Percentiles rank a stretch among this genome's conserved stretches.
phyloP scores from a whole-genome alignment of 2,113 vertebrate species.

The Sorex araneus region DNA sequence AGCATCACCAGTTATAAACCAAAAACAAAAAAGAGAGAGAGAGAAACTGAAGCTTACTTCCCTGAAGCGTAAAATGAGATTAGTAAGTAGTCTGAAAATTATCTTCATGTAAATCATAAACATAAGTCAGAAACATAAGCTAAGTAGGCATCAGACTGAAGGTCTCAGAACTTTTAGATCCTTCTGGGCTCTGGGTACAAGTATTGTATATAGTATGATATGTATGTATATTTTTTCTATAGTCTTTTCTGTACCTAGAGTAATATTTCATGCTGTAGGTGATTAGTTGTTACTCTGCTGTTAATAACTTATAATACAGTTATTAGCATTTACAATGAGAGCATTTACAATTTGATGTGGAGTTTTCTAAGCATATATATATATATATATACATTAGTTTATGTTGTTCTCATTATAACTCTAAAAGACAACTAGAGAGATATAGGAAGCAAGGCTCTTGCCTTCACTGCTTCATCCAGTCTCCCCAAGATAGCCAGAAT shows the following conservation, averaged over 20 bases:
- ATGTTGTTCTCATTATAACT: conserved; percentile 37
- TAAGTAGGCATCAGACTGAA: not conserved
- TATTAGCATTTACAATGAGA: not conserved
- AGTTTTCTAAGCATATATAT: not conserved
- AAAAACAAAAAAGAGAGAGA: not conserved
- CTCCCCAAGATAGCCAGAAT: too few species aligned
- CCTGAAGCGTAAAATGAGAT: not conserved
- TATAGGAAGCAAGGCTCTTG: too few species aligned
- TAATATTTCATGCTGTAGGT: not conserved
- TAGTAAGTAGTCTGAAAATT: not conserved
- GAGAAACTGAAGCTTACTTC: conserved; percentile 2
- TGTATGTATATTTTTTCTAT: not conserved
- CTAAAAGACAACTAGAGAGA: not conserved
- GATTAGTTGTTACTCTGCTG: conserved; percentile 2
- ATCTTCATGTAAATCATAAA: not conserved
- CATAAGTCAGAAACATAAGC: not conserved
- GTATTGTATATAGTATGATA: not conserved
- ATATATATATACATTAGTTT: not conserved
- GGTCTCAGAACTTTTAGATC: not conserved
- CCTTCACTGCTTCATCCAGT: too few species aligned
- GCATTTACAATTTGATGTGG: not conserved
- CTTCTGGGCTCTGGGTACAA: not conserved
- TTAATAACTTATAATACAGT: not conserved
- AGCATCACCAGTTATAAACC: too few species aligned
- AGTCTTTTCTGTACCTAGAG: not conserved